Conservation (phyloP, 2,888 invertebrate species). For the Agriopis marginaria region DNA sequence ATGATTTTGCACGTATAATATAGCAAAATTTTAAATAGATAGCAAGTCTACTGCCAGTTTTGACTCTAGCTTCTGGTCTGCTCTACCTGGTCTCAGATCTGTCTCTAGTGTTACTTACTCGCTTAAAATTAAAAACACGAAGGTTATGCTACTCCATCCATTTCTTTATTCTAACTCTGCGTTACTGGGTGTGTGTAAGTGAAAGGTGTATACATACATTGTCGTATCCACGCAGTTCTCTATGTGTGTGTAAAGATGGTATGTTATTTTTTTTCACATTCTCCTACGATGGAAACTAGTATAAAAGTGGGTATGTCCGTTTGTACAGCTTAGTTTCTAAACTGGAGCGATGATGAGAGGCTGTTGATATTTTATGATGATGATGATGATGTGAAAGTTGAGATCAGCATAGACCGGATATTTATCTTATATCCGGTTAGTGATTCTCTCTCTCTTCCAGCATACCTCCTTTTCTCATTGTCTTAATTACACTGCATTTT, state of each 20-base stretch:
- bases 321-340: conserved; percentile 72
- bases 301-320: conserved; percentile 71
- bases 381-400: conserved; percentile 8
- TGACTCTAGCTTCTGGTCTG: no score
- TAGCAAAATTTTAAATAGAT: no score
- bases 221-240: conserved; percentile 51
- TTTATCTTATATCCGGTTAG: neutral
- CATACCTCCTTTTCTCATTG: neutral
- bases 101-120: no score
- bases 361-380: conserved; percentile 29
- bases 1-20: no score
- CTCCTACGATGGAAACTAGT: conserved; percentile 73
- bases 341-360: conserved; percentile 34
- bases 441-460: neutral
- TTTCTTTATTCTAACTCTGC: conserved; percentile 50
- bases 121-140: neutral
- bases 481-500: no score
- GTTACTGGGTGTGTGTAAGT: conserved; percentile 64
- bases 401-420: neutral
- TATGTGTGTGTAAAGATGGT: conserved; percentile 70
- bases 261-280: conserved; percentile 67
- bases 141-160: conserved; percentile 51
- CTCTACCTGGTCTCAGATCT: no score
- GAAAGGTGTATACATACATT: conserved; percentile 76
- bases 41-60: no score